Conservation (phyloP, 2,113 vertebrate genomes). For the Ardeotis arabs region DNA sequence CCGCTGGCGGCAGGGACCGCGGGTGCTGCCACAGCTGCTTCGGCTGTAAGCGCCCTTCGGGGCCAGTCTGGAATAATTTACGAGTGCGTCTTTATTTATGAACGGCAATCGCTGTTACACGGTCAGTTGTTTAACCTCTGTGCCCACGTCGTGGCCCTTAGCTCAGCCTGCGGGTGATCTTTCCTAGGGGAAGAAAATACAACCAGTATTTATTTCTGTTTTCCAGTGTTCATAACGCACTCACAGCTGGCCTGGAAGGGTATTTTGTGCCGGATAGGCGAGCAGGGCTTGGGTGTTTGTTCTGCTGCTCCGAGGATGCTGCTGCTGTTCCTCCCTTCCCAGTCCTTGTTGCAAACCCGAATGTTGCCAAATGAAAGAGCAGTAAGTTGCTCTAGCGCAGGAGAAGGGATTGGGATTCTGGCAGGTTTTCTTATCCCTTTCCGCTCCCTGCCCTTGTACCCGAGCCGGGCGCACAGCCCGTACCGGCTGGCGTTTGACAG, state of each 20-base stretch:
- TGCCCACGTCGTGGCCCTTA: background rate
- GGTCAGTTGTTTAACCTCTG: background rate
- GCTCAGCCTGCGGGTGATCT: background rate
- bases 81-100: background rate
- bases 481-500: background rate
- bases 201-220: background rate
- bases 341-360: background rate
- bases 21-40: background rate
- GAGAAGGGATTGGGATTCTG: background rate
- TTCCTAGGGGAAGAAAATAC: background rate
- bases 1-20: background rate
- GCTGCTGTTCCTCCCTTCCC: background rate
- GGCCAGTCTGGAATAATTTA: background rate
- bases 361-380: background rate
- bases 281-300: too few species aligned
- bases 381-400: background rate
- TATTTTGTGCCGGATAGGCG: fast-evolving
- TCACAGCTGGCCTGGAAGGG: too few species aligned
- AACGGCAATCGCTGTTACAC: background rate
- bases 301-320: background rate
- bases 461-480: background rate
- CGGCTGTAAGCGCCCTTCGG: fast-evolving
- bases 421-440: background rate
- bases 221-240: fast-evolving
- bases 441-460: background rate